Conservation (phyloP, 2,797 vertebrate genomes). For the Diplodus puntazzo region DNA sequence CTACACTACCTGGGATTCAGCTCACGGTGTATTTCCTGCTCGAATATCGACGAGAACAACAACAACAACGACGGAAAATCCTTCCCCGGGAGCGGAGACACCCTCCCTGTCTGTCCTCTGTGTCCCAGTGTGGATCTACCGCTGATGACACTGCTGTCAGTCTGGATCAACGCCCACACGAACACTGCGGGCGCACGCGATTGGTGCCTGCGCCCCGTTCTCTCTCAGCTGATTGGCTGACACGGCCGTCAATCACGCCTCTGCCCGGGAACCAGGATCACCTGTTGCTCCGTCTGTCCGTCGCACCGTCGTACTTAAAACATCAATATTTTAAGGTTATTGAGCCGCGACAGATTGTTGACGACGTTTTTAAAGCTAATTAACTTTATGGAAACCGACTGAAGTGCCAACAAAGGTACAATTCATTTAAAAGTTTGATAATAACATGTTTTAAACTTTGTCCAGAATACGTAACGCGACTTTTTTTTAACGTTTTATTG, state of each 20-base stretch:
- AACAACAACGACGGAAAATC: not conserved
- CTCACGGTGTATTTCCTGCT: slow-evolving; percentile 21
- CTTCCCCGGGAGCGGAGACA: slow-evolving; percentile 2
- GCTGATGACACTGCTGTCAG: slow-evolving; percentile 50
- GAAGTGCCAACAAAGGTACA: not conserved
- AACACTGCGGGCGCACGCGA: slow-evolving; percentile 41
- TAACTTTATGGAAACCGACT: not conserved
- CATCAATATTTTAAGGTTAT: not conserved
- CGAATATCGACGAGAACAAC: not conserved
- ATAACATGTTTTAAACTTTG: not conserved
- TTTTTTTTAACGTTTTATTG: slow-evolving; percentile 2
- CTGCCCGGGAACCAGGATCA: slow-evolving; percentile 70
- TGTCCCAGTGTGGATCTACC: slow-evolving; percentile 45
- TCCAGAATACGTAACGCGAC: not conserved
- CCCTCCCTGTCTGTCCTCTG: slow-evolving; percentile 31
- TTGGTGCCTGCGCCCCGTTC: slow-evolving; percentile 30
- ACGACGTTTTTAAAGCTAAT: not conserved
- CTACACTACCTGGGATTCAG: not conserved
- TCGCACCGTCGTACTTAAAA: slow-evolving; percentile 29
- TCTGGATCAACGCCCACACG: slow-evolving; percentile 59
- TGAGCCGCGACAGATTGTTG: not conserved
- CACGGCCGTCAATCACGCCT: slow-evolving; percentile 43
- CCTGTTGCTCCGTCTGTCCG: slow-evolving; percentile 74
- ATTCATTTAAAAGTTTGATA: not conserved
- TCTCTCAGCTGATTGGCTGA: slow-evolving; percentile 55